Conservation (phyloP, 2,888 invertebrate genomes). For the Tenthredo distinguenda region DNA sequence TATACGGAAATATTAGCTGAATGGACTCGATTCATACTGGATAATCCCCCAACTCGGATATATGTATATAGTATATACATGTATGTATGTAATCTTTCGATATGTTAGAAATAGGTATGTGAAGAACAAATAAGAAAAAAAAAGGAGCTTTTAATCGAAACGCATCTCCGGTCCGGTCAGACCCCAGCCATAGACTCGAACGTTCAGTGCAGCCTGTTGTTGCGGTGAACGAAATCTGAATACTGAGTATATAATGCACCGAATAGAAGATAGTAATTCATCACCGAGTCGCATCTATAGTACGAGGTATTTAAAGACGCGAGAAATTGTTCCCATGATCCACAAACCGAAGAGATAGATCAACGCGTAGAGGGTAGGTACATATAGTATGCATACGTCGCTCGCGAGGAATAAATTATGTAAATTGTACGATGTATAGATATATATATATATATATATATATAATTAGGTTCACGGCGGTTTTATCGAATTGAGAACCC, state of each 20-base stretch:
- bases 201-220: neutral
- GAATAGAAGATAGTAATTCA: conserved; percentile 19
- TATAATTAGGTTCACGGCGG: conserved; percentile 34
- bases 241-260: conserved; percentile 16
- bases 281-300: neutral
- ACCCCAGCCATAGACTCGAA: neutral
- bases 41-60: conserved; percentile 46
- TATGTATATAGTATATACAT: neutral
- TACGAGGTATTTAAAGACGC: neutral
- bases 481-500: conserved; percentile 60
- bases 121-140: neutral
- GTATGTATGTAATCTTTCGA: neutral
- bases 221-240: conserved; percentile 2
- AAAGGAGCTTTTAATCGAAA: conserved; percentile 39
- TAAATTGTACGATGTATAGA: neutral
- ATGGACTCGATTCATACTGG: conserved; percentile 49
- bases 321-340: conserved; percentile 33
- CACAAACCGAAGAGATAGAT: conserved; percentile 1
- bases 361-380: neutral
- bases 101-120: neutral
- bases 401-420: conserved; percentile 27
- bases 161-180: conserved; percentile 41
- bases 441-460: neutral
- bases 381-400: neutral
- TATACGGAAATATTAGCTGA: conserved; percentile 31